Conservation (phyloP, 2,113 vertebrate genomes). For the Trematomus loennbergii region DNA sequence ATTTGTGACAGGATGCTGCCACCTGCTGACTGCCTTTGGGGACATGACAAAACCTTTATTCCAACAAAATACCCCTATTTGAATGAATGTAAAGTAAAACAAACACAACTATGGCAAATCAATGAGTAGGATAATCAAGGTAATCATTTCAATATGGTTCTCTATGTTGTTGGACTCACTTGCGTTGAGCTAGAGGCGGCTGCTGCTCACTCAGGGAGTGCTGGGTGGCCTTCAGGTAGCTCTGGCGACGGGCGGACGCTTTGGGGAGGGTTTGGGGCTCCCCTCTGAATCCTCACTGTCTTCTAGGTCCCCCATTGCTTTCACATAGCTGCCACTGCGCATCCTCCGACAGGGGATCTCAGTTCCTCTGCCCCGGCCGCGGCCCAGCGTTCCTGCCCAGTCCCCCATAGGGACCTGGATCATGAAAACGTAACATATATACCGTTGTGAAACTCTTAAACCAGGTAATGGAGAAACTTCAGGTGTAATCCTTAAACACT, state of each 20-base stretch:
- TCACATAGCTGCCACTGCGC: conserved; percentile 99
- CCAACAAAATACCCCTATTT: conserved; percentile 1
- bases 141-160: not conserved
- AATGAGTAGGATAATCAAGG: conserved; percentile 33
- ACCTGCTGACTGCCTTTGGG: conserved; percentile 70
- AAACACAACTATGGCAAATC: conserved; percentile 34
- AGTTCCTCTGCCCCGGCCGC: conserved; percentile 77
- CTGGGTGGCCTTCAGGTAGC: conserved; percentile 99
- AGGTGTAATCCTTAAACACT: not conserved
- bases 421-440: conserved; percentile 3
- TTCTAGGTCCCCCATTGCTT: conserved; percentile 96
- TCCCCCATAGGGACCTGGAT: conserved; percentile 92
- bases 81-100: conserved; percentile 31
- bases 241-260: conserved; percentile 95
- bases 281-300: conserved; percentile 94
- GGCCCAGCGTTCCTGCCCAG: conserved; percentile 91
- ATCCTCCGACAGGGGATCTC: conserved; percentile 97
- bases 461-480: not conserved
- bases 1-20: conserved; percentile 70
- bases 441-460: not conserved
- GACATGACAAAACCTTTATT: conserved; percentile 14
- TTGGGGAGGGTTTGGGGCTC: conserved; percentile 97
- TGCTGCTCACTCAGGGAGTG: conserved; percentile 96
- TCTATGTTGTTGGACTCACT: conserved; percentile 80
- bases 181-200: conserved; percentile 87